Evolutionary conservation across 2,888 invertebrate species (phyloP), one percentile per base, ranked within the genome.

Genomic region (Campoplex nolae): DNA sequence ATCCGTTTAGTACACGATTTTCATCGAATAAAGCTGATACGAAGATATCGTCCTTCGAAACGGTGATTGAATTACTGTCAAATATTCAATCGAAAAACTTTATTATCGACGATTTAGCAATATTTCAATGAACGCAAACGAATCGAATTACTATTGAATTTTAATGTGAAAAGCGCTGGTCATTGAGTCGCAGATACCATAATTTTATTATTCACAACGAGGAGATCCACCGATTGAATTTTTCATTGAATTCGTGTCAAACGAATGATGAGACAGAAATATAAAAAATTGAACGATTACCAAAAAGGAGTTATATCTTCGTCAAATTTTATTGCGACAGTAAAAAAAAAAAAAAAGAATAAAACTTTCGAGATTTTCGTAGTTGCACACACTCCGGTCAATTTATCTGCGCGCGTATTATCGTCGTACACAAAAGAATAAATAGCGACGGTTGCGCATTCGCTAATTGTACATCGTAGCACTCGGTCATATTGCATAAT

Each of bases 401-500:
- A 32, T 32, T 62, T 32, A 62, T 62, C 32, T 32, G 4, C 32
- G 32, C 62, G 32, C 4, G 62, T 62, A 62, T 62, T 62, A 62
- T 62, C 32, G 62, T 32, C 6, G 6, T 4, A 62, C 62, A 62
- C 62, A 32, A 62, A 62, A 62, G 62, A 62, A 62, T 62, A 32
- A 62, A 62, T 62, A 32, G 62, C 62, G 6, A 11, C 62, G 32
- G 32, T 62, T 32, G 62, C 32, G 32, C 32, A 62, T 62, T 62
- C 1, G 13, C 62, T 62, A 62, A 62, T 62, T 62, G 32, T 32
- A 62, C 28, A 32, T 45, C 28, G 58, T 42, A 62, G 45, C 58
- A 62, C 45, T 76, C 62, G 76, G 58, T 76, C 62, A 65, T 32
- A 58, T 76, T 76, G 62, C 62, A 76, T 76, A 62, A 76, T 76